Evolutionary conservation across 2,888 invertebrate genomes (phyloP).

Genomic region (Drosophila cognata): DNA sequence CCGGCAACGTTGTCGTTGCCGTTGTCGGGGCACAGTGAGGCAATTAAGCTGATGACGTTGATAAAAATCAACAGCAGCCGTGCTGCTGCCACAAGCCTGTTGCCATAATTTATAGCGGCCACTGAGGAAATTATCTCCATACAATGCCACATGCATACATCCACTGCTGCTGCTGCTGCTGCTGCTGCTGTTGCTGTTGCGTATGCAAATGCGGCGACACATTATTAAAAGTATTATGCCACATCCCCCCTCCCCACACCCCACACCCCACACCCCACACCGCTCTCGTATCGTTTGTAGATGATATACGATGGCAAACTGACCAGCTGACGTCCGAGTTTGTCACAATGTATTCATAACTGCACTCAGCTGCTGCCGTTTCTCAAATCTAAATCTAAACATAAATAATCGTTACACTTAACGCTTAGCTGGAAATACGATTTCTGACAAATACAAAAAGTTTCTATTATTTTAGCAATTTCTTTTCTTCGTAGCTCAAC

Average conservation of each 20-base stretch:
- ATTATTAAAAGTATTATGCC: slow-evolving; percentile 36
- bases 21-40: slow-evolving; percentile 67
- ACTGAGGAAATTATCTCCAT: slow-evolving; percentile 69
- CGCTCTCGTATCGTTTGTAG: slow-evolving; percentile 27
- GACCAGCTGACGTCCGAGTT: slow-evolving; percentile 61
- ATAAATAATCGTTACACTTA: slow-evolving; percentile 11
- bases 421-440: not conserved
- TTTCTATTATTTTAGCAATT: not conserved
- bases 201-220: slow-evolving; percentile 30
- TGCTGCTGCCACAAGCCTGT: slow-evolving; percentile 46
- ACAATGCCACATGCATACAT: slow-evolving; percentile 45
- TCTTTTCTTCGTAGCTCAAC: not conserved
- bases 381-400: not conserved
- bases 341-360: slow-evolving; percentile 58
- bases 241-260: too few relatives aligned
- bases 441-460: not conserved
- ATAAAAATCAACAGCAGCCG: slow-evolving; percentile 76
- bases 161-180: not conserved
- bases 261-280: slow-evolving; percentile 15
- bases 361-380: slow-evolving; percentile 6
- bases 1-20: slow-evolving; percentile 10
- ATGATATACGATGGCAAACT: slow-evolving; percentile 51
- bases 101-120: slow-evolving; percentile 71
- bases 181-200: not conserved
- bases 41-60: slow-evolving; percentile 82